phyloP scores from a whole-genome alignment of 2,797 vertebrate genomes.

The Catharus ustulatus region DNA sequence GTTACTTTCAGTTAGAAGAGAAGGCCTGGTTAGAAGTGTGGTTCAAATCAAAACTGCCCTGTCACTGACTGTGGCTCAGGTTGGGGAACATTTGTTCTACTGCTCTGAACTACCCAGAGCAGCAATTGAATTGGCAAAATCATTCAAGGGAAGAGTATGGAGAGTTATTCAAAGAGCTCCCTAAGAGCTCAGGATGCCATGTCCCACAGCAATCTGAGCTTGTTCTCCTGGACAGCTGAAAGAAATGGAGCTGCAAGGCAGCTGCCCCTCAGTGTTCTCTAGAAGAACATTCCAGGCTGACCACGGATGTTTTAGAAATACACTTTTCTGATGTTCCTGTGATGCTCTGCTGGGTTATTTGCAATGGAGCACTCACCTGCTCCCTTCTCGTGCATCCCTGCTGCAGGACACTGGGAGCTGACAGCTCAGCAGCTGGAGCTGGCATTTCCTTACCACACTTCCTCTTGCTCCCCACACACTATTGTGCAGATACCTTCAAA shows the following conservation, averaged over 20 bases:
- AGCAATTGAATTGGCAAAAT: not conserved
- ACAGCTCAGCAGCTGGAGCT: not conserved
- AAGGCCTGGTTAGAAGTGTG: not conserved
- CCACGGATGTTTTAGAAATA: not conserved
- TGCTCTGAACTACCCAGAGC: not conserved
- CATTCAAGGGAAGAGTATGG: fast-evolving
- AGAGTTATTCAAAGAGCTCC: not conserved
- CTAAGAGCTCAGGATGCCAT: not conserved
- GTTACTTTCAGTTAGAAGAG: not conserved
- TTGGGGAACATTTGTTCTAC: not conserved
- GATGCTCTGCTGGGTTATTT: not conserved
- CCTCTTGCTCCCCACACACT: not conserved
- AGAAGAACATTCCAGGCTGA: not conserved
- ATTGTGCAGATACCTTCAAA: not conserved
- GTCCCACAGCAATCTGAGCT: not conserved
- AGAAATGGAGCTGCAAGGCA: not conserved
- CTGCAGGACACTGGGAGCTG: not conserved
- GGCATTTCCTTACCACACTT: not conserved
- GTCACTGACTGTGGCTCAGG: fast-evolving
- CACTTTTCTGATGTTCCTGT: not conserved
- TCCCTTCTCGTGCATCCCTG: not conserved
- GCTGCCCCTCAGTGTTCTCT: not conserved
- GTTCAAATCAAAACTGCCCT: not conserved
- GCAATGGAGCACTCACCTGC: not conserved
- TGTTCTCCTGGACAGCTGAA: not conserved